Base-by-base conservation (phyloP, 2,113 vertebrate species). In the Corythaeola cristata region DNA sequence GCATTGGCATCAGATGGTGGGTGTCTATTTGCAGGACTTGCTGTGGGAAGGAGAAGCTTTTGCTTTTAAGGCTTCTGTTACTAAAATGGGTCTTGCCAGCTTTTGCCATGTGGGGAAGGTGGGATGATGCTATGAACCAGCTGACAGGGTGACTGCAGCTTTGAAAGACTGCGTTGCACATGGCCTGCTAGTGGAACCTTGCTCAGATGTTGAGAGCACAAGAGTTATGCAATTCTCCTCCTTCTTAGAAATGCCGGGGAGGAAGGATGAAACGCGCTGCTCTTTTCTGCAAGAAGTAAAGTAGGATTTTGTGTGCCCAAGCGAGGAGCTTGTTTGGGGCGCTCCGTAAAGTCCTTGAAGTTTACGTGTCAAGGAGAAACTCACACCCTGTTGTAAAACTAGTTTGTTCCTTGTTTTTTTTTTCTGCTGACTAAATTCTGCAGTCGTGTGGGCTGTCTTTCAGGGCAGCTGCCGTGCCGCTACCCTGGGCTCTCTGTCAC, bases 401-500 rank as follows among this genome's bases (percentile, higher is more conserved):
- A 27, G 16, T 76, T 85, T 64, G 26, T 91, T 90, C 68, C 21
- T 60, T 56, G 12, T 60, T 78, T 23, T 39, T 39, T 39, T 39
- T 52, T 35, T 15, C 37, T 83, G 35, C 37, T 83, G 35, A 21
- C 68, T 35, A 68, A 50, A 30, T 88, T 66, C n/a, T 39, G 22
- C 64, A 33, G 35, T 22, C 69, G 22, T 12, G 6, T 1, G 4
- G 53, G 53, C 27, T 63, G 12, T 68, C 27, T 83, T 79, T 60
- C 30, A 60, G 15, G 44, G 15, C 23, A 56, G 71, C 41, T 83
- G 59, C n/a, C 5, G 2, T 74, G 32, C 83, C 83, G 50, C 59
- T 30, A 1, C 45, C 5, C 11, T 9, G 19, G 45, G 32, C 37
- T 77, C 0, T 35, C 12, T 64, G 32, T 58, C 0, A 0, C 18